Evolutionary conservation across 1,140 invertebrate species (phyloP).

Genomic region (Bacillus rossius): DNA sequence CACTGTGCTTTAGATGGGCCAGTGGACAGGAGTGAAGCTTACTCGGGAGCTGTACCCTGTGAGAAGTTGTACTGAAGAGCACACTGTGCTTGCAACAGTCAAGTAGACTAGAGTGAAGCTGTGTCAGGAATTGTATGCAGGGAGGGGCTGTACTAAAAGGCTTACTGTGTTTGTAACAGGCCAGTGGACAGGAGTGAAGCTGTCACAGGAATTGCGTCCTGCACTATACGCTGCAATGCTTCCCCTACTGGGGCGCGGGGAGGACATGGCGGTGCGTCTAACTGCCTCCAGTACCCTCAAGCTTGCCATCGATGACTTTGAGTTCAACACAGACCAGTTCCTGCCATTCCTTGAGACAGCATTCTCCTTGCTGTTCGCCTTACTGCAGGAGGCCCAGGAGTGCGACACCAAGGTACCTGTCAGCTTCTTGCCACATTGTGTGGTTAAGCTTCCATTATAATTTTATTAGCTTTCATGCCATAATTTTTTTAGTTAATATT

Average conservation of each 20-base stretch:
- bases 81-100: too few species aligned
- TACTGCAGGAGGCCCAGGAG: constrained; percentile 83
- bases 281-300: constrained; percentile 72
- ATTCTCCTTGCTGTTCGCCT: constrained; percentile 72
- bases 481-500: too few species aligned
- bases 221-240: constrained; percentile 73
- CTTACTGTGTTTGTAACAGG: constrained; percentile 44
- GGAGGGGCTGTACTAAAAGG: too few species aligned
- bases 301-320: constrained; percentile 84
- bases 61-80: too few species aligned
- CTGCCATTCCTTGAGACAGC: constrained; percentile 69
- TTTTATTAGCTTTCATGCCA: too few species aligned
- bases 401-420: constrained; percentile 91
- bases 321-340: constrained; percentile 83
- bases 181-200: constrained; percentile 81
- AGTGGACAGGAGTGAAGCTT: too few species aligned
- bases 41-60: too few species aligned
- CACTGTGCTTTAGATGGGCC: too few species aligned
- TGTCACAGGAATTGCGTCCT: constrained; percentile 71
- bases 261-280: constrained; percentile 80
- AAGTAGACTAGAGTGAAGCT: too few species aligned
- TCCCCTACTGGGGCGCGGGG: constrained; percentile 58
- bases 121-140: too few species aligned
- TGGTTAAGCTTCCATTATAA: too few species aligned
- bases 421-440: too few species aligned